Evolutionary conservation across 2,113 vertebrate genomes (phyloP), one percentile per base, ranked within the genome.

Genomic region (Noturus placidus): DNA sequence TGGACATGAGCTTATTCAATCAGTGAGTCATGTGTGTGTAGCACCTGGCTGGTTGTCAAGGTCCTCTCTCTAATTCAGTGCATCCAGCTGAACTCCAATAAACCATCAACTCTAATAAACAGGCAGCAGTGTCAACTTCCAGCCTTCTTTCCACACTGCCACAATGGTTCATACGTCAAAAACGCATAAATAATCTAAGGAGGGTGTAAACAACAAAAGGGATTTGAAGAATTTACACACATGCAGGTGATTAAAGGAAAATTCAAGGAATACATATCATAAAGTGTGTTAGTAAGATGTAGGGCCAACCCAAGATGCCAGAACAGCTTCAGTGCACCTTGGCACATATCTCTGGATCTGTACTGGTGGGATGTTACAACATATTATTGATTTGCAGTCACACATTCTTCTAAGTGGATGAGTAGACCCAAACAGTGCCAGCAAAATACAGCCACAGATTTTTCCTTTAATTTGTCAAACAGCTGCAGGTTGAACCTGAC

Each of bases 41-140:
- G 94, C 91, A 92, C 86, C 90, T 93, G 92, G 90, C 42, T 1
- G 90, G 11, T 70, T 67, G 89, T 89, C 90, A 20, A 52, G 89
- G 90, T 92, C 93, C 59, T 57, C 91, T 95, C 92, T 92, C 87
- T 93, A 87, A 93, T 93, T 96, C 94, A 94, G 90, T 87, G 91
- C 92, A 94, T 96, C 96, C 95, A 93, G 95, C 94, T 91, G 96
- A 93, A 96, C 70, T 61, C 52, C 52, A 61, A 38, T 59, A 82
- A 82, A 61, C 56, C 20, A 94, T 96, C 95, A 96, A 95, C 96
- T 96, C 95, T 87, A 92, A 93, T 96, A 94, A 95, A 92, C 96
- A 96, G 97, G 97, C 96, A 97, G 96, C 63, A 65, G 83, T 94
- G 91, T 93, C 91, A 87, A 94, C 91, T 92, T 89, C 63, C 91